These are phyloP conservation scores for Acanthosepion pharaonis DNA, from an alignment of 2,888 invertebrate species.

Conservation along the genomic window DNA sequence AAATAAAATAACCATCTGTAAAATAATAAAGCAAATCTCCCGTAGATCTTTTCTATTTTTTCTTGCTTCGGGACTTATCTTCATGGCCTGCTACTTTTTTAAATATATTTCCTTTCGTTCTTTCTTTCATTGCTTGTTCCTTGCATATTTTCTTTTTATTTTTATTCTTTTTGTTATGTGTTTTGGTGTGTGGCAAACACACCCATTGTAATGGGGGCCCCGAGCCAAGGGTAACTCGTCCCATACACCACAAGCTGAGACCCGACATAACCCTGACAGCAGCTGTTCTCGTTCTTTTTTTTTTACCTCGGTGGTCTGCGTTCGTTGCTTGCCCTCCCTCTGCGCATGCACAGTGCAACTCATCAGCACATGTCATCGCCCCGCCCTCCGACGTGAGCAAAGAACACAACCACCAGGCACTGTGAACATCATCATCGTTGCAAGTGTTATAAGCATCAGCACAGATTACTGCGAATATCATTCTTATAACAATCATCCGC, in stretches of 20 bases:
- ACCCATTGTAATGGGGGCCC: conserved; percentile 33
- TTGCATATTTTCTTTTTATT: not conserved
- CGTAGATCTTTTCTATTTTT: not conserved
- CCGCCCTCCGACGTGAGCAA: conserved; percentile 33
- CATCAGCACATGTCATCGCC: conserved; percentile 33
- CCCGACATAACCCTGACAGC: conserved; percentile 33
- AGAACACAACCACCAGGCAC: not conserved
- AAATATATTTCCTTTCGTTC: not conserved
- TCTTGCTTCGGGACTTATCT: not conserved
- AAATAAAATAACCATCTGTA: not conserved
- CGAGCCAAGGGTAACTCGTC: conserved; percentile 33
- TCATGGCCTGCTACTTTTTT: not conserved
- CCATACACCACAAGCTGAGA: conserved; percentile 33
- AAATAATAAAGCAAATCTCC: not conserved
- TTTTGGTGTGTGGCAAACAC: conserved; percentile 23
- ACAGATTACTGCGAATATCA: not conserved
- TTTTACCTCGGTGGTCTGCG: conserved; percentile 20
- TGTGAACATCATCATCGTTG: not conserved
- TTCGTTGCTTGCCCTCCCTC: not conserved
- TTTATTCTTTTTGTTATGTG: not conserved
- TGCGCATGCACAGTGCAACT: not conserved
- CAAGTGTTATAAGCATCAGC: not conserved
- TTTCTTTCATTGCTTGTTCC: not conserved
- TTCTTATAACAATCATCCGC: not conserved
- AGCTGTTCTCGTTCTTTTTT: not conserved